These are phyloP conservation scores for Collichthys lucidus DNA, from an alignment of 2,113 vertebrate species.

Conservation along the genomic window DNA sequence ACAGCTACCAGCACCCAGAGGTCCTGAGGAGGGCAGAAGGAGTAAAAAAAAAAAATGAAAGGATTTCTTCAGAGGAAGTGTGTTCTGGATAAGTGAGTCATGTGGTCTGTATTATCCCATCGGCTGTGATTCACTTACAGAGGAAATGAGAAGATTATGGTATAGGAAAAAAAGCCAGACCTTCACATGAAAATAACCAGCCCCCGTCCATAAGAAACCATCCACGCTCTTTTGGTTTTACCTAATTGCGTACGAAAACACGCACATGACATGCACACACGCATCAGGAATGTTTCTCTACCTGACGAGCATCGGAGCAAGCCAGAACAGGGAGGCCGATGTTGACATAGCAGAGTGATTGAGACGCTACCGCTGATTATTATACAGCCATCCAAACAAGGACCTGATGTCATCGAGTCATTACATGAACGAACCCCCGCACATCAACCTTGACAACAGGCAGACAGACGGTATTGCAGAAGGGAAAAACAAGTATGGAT, in stretches of 20 bases:
- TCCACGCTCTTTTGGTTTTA: slow-evolving; percentile 28
- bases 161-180: slow-evolving; percentile 31
- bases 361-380: slow-evolving; percentile 71
- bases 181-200: slow-evolving; percentile 39
- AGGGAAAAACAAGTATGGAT: slow-evolving; percentile 28
- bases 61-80: slow-evolving; percentile 49
- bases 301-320: slow-evolving; percentile 65
- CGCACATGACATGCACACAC: slow-evolving; percentile 42
- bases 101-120: slow-evolving; percentile 65
- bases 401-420: slow-evolving; percentile 65
- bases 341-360: slow-evolving; percentile 71
- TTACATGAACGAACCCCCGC: slow-evolving; percentile 34
- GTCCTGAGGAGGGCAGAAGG: neutral
- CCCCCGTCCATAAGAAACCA: slow-evolving; percentile 30
- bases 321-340: slow-evolving; percentile 72
- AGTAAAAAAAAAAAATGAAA: slow-evolving; percentile 18
- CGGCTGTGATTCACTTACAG: slow-evolving; percentile 57
- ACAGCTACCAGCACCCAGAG: slow-evolving; percentile 39
- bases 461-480: neutral
- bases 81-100: slow-evolving; percentile 61
- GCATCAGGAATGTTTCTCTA: slow-evolving; percentile 70
- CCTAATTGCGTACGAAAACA: slow-evolving; percentile 45
- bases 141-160: slow-evolving; percentile 67
- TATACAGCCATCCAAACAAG: slow-evolving; percentile 59
- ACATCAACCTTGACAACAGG: slow-evolving; percentile 40